Evolutionary conservation across 2,888 invertebrate genomes (phyloP), one percentile per base, ranked within the genome.

Genomic region (Ophion ellenae): DNA sequence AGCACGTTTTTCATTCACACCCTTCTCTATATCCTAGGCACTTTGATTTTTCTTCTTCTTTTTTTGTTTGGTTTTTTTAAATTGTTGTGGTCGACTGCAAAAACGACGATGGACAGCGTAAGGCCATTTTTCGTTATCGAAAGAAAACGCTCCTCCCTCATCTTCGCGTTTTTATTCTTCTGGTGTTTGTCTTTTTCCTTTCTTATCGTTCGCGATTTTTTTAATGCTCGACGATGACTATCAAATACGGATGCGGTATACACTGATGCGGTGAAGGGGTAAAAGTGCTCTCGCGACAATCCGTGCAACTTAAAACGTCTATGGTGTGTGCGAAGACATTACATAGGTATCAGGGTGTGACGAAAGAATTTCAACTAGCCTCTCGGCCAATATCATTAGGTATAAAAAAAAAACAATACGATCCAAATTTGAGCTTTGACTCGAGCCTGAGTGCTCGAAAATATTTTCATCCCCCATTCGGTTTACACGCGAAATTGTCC

Each of bases 11-110:
- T 70, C 53, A 28, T 40, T 75, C 71, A 83, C 73, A 59, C 69
- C 64, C 70, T 63, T 84, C 45, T 79, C 78, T 83, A 83, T 77
- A 79, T 61, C 81, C 85, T 86, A 86, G 86, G 87, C 87, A 87
- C 87, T 87, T 86, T 86, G 86, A 86, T 86, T 84, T 70, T 86
- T 79, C 70, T 84, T 71, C 14, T 73, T 73, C 11, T 59, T 47
- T 20, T 66, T 76, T 66, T 14, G 47, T 47, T 11, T 9, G 45
- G 1, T 69, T 45, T 45, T 45, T 47, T 70, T 70, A 9, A 24
- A 20, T 11, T 47, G 9, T 53, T 17, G 47, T 71, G 79, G 70
- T 81, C 73, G 32, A 81, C 73, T 57, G 53, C 61, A 59, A 45
- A 75, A 47, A 53, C 63, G 69, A 74, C 76, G 76, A 79, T 28